Conservation (phyloP, 35 echinoderm and acorn worm species). For the Amphiura filiformis region DNA sequence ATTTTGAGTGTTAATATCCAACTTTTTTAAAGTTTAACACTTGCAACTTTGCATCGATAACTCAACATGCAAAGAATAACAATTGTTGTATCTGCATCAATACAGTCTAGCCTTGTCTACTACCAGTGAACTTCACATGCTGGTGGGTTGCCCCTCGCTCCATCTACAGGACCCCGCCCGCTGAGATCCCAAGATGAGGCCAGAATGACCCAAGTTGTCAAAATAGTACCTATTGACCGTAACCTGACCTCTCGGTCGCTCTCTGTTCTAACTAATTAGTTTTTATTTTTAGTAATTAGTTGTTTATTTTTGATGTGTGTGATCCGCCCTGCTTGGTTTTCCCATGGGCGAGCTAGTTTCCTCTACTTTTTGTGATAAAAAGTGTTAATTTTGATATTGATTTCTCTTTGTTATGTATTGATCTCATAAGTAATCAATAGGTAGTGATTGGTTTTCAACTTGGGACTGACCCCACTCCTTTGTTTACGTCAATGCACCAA, state of each 20-base stretch:
- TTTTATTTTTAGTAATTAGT: not conserved
- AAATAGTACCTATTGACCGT: not conserved
- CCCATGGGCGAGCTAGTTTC: no score
- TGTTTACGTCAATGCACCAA: no score
- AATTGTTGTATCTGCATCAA: not conserved
- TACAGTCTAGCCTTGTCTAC: not conserved
- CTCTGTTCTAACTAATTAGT: not conserved
- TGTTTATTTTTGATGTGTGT: conserved; percentile 6
- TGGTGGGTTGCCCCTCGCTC: not conserved
- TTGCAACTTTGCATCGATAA: not conserved
- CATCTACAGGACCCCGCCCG: not conserved
- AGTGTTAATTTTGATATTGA: not conserved
- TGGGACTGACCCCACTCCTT: no score
- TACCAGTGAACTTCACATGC: not conserved
- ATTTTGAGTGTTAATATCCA: no score
- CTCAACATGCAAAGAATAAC: not conserved
- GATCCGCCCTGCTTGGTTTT: not conserved
- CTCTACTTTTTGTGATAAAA: not conserved
- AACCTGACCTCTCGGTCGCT: not conserved
- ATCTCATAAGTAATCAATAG: not conserved
- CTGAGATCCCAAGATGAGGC: not conserved
- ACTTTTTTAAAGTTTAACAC: not conserved
- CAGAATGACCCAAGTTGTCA: not conserved
- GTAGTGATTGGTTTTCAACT: no score
- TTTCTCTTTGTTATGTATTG: not conserved